Conservation (phyloP, 2,888 invertebrate species). For the Apotomis betuletana region DNA sequence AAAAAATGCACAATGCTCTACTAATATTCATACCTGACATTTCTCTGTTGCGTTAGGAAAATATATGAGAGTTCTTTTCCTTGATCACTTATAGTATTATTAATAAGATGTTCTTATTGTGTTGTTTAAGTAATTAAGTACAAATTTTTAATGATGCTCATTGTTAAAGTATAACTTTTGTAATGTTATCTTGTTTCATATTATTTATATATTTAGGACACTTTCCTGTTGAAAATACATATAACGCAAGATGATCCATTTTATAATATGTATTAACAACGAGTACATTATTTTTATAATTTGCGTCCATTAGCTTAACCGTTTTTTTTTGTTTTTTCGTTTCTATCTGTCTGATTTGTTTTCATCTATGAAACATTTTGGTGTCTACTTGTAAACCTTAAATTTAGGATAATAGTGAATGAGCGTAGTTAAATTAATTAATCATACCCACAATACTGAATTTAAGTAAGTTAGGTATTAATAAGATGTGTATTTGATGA, state of each 20-base stretch:
- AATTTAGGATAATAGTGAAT: constrained; percentile 40
- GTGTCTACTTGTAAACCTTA: constrained; percentile 28
- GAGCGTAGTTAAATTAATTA: constrained; percentile 54
- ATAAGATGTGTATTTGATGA: constrained; percentile 52
- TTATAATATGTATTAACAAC: neutral
- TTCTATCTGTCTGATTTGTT: neutral
- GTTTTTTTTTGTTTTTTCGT: neutral
- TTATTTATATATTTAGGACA: neutral
- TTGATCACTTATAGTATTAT: constrained; percentile 3
- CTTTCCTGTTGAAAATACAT: neutral
- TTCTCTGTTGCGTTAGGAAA: no score
- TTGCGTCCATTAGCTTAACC: neutral
- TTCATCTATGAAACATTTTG: constrained; percentile 25
- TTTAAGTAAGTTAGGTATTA: constrained; percentile 53
- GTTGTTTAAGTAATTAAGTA: constrained; percentile 28
- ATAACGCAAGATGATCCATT: neutral
- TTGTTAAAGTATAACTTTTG: constrained; percentile 30
- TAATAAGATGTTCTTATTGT: constrained; percentile 25
- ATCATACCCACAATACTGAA: constrained; percentile 59
- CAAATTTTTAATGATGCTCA: constrained; percentile 42
- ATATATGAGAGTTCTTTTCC: neutral
- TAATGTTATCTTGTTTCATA: neutral
- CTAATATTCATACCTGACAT: no score
- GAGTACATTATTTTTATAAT: neutral
- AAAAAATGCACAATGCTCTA: no score